Base-by-base conservation (phyloP, 2,888 invertebrate genomes). In the Lithophane semibrunnea region DNA sequence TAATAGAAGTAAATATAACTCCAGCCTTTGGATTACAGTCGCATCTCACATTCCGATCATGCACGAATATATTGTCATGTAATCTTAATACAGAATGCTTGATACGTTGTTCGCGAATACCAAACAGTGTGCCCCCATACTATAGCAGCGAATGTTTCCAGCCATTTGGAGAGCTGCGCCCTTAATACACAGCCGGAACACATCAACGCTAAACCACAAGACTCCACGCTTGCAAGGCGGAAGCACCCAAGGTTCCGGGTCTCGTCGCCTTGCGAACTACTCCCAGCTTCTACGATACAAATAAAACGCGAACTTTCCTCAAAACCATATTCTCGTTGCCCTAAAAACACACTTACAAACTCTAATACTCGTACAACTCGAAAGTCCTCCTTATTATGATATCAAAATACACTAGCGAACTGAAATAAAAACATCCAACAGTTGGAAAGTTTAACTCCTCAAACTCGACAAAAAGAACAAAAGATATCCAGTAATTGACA, bases 401-500 rank as follows among this genome's bases (percentile, higher is more conserved):
- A 85, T 82, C 80, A 90, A 86, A 87, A 88, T 87, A 77, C 81
- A 75, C 73, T 75, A 71, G 80, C 60, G 37, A 82, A 83, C 85
- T 83, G 84, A 86, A 89, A 85, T 87, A 87, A 87, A 86, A 83
- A 86, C 84, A 85, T 79, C 79, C 77, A 76, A 76, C 73, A 64
- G 78, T 83, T 42, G 70, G 71, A 82, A 90, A 89, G 77, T 88
- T 89, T 81, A 83, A 89, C 83, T 88, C 83, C 79, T 85, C 84
- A 85, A 90, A 88, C 84, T 85, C 74, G 70, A 84, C 75, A 77
- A 87, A 90, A 88, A 85, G 90, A 89, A 90, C 90, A 90, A 92
- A 91, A 89, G 90, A 90, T 88, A 89, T 86, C 85, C 86, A 87
- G 90, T 92, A 92, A 92, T 92, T 91, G 92, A 92, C 91, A 92